phyloP scores from a whole-genome alignment of 1,140 invertebrate species.

The Drosophila parvula region DNA sequence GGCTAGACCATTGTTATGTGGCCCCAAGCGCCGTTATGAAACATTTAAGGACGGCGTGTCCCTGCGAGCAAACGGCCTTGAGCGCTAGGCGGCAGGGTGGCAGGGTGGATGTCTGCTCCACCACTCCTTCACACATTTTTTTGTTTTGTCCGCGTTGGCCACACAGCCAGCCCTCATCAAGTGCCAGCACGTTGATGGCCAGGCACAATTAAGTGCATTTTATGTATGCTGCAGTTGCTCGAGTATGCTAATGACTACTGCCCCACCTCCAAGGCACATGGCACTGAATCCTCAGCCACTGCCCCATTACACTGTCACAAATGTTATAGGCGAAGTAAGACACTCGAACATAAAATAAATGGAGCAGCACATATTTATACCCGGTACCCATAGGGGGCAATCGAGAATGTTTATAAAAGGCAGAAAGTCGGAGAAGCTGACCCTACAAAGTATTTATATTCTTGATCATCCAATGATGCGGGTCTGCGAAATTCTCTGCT shows the following conservation, averaged over 20 bases:
- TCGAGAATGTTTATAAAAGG: no score
- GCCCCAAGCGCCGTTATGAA: slow-evolving; percentile 47
- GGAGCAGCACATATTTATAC: not conserved
- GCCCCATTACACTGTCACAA: not conserved
- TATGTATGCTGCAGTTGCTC: slow-evolving; percentile 76
- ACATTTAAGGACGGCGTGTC: slow-evolving; percentile 53
- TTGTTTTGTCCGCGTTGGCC: slow-evolving; percentile 4
- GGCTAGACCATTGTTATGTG: slow-evolving; percentile 24
- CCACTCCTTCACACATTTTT: not conserved
- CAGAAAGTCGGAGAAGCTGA: no score
- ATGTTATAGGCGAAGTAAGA: not conserved
- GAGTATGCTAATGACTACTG: slow-evolving; percentile 71
- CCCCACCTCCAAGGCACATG: slow-evolving; percentile 6
- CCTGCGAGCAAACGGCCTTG: slow-evolving; percentile 38
- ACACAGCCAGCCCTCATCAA: slow-evolving; percentile 58
- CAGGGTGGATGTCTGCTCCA: slow-evolving; percentile 4
- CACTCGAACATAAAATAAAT: not conserved
- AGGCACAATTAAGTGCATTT: slow-evolving; percentile 77
- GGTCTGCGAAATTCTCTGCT: no score
- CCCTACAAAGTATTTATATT: no score
- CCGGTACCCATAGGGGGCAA: not conserved
- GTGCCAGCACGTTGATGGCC: slow-evolving; percentile 70
- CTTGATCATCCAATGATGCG: no score
- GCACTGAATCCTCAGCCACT: not conserved
- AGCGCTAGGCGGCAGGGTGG: slow-evolving; percentile 3